phyloP scores from a whole-genome alignment of 1,140 invertebrate genomes.

The Heliothis virescens region DNA sequence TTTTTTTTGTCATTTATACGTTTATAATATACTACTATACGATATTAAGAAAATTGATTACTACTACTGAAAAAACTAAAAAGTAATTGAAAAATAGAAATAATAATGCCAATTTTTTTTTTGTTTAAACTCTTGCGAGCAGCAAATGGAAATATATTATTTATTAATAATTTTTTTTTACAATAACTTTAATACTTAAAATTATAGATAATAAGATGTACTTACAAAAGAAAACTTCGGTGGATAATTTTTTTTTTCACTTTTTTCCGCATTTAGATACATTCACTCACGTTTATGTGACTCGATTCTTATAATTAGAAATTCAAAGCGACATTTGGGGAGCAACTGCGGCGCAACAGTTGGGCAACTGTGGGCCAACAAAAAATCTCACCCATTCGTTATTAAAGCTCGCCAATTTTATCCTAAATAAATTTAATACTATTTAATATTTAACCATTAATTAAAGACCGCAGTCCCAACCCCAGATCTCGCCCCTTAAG shows the following conservation, averaged over 20 bases:
- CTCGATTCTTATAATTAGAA: conserved; percentile 23
- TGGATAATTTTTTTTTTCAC: conserved; percentile 53
- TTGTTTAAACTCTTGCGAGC: conserved; percentile 28
- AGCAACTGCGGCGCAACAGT: conserved; percentile 20
- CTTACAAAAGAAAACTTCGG: conserved; percentile 53
- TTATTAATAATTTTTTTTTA: conserved; percentile 16
- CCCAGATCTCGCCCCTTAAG: conserved; percentile 4
- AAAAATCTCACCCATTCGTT: conserved; percentile 2
- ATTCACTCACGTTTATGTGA: conserved; percentile 41
- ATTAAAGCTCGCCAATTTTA: conserved; percentile 35
- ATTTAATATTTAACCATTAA: background rate
- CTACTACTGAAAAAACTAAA: conserved; percentile 8
- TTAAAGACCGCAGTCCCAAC: background rate
- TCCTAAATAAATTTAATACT: conserved; percentile 35
- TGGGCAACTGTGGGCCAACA: conserved; percentile 13
- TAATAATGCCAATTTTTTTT: conserved; percentile 49
- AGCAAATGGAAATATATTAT: conserved; percentile 4
- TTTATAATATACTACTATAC: conserved; percentile 51
- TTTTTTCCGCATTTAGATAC: conserved; percentile 35
- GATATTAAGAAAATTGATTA: conserved; percentile 3
- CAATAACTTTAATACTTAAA: conserved; percentile 40
- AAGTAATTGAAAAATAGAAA: conserved; percentile 34
- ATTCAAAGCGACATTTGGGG: conserved; percentile 5
- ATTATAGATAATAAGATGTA: conserved; percentile 37
- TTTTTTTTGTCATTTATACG: conserved; percentile 61